phyloP scores from a whole-genome alignment of 2,888 invertebrate genomes.

The Cepaea hortensis region DNA sequence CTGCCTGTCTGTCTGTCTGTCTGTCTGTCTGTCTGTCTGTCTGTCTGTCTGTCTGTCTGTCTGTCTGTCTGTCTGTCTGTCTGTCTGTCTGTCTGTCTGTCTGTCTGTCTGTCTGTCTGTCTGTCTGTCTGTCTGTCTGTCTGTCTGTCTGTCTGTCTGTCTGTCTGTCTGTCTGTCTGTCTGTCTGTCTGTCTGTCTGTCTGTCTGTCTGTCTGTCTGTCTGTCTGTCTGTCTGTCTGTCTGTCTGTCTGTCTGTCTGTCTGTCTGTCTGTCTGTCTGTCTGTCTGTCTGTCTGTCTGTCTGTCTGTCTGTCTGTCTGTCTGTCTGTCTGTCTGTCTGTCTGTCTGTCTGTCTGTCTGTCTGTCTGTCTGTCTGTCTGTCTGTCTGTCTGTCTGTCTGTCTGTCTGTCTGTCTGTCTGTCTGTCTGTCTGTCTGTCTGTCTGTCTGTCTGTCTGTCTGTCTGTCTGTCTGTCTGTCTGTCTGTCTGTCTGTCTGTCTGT shows the following conservation, averaged over 20 bases:
- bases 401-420: not conserved
- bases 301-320: conserved; percentile 4
- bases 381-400: conserved; percentile 4
- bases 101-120: too few relatives aligned
- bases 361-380: conserved; percentile 4
- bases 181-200: too few relatives aligned
- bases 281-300: not conserved
- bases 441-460: not conserved
- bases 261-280: not conserved
- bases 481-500: not conserved
- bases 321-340: conserved; percentile 4
- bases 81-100: too few relatives aligned
- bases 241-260: not conserved
- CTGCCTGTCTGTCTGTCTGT: too few relatives aligned
- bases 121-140: too few relatives aligned
- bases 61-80: too few relatives aligned
- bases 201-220: not conserved
- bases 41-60: too few relatives aligned
- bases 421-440: not conserved
- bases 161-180: too few relatives aligned
- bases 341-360: conserved; percentile 4
- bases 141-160: too few relatives aligned
- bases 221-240: not conserved
- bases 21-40: too few relatives aligned
- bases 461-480: not conserved